A percentile compares a stretch with the other conserved stretches of the same genome.
Conservation (phyloP, 2,888 invertebrate genomes). For the Idaea dimidiata region DNA sequence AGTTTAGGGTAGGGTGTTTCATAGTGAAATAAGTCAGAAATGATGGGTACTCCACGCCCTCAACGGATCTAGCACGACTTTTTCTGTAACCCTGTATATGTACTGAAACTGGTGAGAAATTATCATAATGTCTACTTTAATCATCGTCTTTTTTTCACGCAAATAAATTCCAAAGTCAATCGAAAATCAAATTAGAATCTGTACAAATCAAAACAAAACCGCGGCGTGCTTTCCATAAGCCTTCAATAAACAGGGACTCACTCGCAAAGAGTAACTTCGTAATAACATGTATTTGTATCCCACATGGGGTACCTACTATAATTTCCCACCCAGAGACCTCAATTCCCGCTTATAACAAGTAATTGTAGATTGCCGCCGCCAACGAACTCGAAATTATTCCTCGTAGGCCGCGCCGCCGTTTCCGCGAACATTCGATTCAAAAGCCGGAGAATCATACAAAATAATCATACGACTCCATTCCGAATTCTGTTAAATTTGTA, state of each 20-base stretch:
- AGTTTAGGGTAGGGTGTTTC: too few species aligned
- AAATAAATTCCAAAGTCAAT: not conserved
- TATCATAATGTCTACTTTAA: too few species aligned
- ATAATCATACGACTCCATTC: constrained; percentile 87
- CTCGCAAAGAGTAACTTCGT: constrained; percentile 77
- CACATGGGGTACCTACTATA: constrained; percentile 45
- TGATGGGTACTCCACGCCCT: too few species aligned
- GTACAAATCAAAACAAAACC: not conserved
- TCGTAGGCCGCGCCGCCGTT: too few species aligned
- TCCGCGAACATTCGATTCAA: constrained; percentile 83
- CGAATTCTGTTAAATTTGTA: constrained; percentile 84
- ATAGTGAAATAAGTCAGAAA: too few species aligned
- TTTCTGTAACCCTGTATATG: too few species aligned
- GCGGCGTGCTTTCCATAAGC: constrained; percentile 11
- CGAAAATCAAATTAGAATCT: not conserved
- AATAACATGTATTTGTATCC: constrained; percentile 73
- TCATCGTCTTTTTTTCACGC: not conserved
- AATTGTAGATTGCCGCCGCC: constrained; percentile 86
- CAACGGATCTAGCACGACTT: too few species aligned
- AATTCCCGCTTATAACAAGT: constrained; percentile 59
- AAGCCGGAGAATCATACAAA: constrained; percentile 88
- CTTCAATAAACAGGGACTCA: constrained; percentile 62
- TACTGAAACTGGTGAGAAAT: too few species aligned
- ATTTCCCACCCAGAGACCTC: constrained; percentile 59
- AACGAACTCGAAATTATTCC: too few species aligned